These are phyloP conservation scores for Delphinapterus leucas DNA, from an alignment of 2,113 vertebrate species.

Conservation along the genomic window DNA sequence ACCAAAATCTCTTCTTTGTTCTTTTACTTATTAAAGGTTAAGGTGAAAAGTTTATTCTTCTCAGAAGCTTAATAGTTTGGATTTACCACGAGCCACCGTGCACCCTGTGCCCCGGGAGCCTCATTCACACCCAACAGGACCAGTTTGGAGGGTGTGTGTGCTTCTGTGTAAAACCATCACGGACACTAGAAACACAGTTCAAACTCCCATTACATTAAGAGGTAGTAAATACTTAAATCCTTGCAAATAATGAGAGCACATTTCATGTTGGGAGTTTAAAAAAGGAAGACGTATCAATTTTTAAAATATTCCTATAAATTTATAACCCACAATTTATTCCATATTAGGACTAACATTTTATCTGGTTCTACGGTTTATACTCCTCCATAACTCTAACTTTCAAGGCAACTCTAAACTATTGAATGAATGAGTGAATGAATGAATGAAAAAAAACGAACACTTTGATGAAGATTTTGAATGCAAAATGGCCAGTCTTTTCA, in stretches of 20 bases:
- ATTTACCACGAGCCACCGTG: background rate
- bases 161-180: background rate
- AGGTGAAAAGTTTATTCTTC: background rate
- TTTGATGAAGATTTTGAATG: background rate
- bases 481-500: background rate
- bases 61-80: background rate
- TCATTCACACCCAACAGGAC: background rate
- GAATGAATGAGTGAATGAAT: background rate
- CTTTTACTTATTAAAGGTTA: background rate
- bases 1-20: background rate
- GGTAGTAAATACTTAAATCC: background rate
- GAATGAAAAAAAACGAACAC: background rate
- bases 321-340: background rate
- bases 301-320: background rate
- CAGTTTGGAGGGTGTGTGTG: background rate
- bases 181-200: background rate
- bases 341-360: background rate
- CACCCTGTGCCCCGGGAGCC: too few relatives aligned
- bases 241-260: background rate
- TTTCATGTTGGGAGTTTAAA: constrained; percentile 9
- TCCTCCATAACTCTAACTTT: background rate
- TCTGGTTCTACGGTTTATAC: background rate
- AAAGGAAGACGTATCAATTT: background rate
- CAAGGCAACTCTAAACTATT: background rate
- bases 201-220: background rate